phyloP scores from a whole-genome alignment of 2,113 vertebrate genomes.

The Oceanodroma tethys region DNA sequence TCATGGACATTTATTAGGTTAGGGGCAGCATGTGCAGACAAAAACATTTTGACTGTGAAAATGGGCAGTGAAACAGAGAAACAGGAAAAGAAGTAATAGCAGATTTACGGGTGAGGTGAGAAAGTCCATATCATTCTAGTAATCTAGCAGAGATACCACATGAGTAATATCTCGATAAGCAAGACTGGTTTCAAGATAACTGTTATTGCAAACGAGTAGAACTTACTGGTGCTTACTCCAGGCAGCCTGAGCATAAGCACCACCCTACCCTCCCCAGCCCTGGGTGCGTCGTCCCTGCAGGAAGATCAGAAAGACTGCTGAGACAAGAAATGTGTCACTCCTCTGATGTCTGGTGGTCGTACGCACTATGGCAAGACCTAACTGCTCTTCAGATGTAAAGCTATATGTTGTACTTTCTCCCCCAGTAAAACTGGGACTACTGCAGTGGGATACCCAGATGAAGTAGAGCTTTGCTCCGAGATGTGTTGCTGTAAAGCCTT shows the following conservation, averaged over 20 bases:
- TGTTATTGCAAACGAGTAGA: background rate
- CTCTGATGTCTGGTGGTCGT: background rate
- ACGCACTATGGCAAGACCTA: background rate
- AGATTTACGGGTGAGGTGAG: background rate
- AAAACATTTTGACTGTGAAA: background rate
- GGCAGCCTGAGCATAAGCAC: background rate
- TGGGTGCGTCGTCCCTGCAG: fast-evolving
- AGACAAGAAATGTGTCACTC: background rate
- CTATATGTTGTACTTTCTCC: background rate
- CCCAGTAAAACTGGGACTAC: background rate
- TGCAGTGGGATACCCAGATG: background rate
- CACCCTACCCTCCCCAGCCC: background rate
- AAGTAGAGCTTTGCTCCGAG: background rate
- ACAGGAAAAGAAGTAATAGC: background rate
- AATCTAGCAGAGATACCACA: background rate
- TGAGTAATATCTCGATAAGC: background rate
- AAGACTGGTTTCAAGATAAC: background rate
- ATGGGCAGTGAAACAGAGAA: background rate
- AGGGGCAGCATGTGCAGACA: background rate
- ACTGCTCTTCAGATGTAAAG: background rate
- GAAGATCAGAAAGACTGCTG: background rate
- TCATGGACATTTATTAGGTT: background rate
- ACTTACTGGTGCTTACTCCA: background rate
- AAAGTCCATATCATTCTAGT: background rate
- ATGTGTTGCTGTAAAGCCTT: background rate